A percentile compares a stretch with the other conserved stretches of the same genome.
Evolutionary conservation across 2,888 invertebrate genomes (phyloP).

Genomic region (Andrena marginata): DNA sequence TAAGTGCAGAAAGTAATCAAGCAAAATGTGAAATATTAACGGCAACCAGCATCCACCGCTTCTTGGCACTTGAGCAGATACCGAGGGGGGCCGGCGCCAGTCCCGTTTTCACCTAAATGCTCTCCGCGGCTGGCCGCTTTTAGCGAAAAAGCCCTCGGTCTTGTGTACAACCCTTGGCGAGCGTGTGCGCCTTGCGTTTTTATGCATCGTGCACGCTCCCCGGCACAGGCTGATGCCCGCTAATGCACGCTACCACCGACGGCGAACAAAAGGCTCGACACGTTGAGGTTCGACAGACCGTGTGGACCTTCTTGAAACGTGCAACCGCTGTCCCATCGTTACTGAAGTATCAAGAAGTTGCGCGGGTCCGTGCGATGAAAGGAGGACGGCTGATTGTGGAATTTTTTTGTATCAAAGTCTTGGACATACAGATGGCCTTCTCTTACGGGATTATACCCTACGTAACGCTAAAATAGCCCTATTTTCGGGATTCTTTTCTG

Average conservation of each 20-base stretch:
- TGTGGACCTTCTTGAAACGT: conserved; percentile 12
- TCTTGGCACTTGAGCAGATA: conserved; percentile 50
- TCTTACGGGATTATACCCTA: too few species aligned
- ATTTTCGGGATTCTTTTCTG: too few species aligned
- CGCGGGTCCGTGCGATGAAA: background rate
- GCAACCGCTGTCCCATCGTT: background rate
- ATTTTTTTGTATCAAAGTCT: too few species aligned
- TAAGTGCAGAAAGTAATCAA: conserved; percentile 66
- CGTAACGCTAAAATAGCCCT: too few species aligned
- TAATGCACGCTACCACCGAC: conserved; percentile 43
- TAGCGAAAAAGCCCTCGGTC: conserved; percentile 63
- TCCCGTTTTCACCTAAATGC: conserved; percentile 65
- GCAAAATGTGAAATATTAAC: conserved; percentile 75
- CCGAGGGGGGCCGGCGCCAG: conserved; percentile 47
- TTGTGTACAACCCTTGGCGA: conserved; percentile 9
- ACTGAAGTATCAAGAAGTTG: too few species aligned
- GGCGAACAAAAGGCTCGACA: conserved; percentile 51
- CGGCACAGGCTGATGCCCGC: conserved; percentile 26
- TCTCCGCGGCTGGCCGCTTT: conserved; percentile 69
- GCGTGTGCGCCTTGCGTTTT: conserved; percentile 12
- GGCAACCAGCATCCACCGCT: conserved; percentile 47
- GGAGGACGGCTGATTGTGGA: too few species aligned
- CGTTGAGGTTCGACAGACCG: conserved; percentile 29
- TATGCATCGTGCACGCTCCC: conserved; percentile 6
- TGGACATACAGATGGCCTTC: too few species aligned